These are phyloP conservation scores for Aix galericulata DNA, from an alignment of 2,113 vertebrate genomes.

Conservation along the genomic window DNA sequence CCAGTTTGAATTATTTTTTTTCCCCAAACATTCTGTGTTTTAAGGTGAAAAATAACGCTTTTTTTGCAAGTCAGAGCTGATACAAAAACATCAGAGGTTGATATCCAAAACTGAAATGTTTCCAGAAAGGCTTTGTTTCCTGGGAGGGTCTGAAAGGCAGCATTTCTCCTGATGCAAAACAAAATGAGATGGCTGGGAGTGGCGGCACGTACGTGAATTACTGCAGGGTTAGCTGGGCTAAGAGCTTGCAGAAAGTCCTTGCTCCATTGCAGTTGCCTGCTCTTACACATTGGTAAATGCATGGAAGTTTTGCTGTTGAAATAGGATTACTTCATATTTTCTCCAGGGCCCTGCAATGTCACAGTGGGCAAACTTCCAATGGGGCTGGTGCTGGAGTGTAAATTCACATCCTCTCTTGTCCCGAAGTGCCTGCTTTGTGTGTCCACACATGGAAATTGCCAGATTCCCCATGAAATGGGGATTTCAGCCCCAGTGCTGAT, in stretches of 20 bases:
- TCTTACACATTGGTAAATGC: not conserved
- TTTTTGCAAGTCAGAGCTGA: not conserved
- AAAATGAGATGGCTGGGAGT: not conserved
- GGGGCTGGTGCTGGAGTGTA: not conserved
- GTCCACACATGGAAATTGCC: not conserved
- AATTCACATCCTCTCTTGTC: not conserved
- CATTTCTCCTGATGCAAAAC: not conserved
- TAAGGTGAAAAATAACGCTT: not conserved
- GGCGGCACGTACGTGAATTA: not conserved
- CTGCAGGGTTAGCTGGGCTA: not conserved
- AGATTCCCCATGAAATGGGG: not conserved
- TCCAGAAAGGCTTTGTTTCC: constrained; percentile 10
- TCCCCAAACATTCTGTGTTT: not conserved
- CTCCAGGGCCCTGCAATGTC: not conserved
- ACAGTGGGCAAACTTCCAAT: not conserved
- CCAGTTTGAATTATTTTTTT: not conserved
- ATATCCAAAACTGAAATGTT: not conserved
- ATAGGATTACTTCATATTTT: constrained; percentile 38
- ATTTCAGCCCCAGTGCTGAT: not conserved
- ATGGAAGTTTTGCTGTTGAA: not conserved
- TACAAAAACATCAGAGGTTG: not conserved
- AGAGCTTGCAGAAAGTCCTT: constrained; percentile 4
- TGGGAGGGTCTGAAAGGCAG: not conserved
- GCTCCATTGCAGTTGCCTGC: not conserved
- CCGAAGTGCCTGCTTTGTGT: not conserved